Conservation (phyloP, 2,888 invertebrate species). For the Thera britannica region DNA sequence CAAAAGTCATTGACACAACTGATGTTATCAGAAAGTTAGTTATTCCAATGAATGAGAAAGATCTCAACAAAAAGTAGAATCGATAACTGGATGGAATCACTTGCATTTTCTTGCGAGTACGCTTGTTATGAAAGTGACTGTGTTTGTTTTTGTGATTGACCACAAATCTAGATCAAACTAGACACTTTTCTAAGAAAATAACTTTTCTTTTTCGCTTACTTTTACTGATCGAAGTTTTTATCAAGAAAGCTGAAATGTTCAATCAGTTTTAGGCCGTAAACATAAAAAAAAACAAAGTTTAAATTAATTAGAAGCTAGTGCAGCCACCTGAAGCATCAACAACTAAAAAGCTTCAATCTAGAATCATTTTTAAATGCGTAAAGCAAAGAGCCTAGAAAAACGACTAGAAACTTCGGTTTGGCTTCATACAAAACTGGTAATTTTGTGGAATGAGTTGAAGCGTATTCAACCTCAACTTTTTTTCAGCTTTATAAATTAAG, state of each 20-base stretch:
- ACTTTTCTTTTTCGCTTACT: slow-evolving; percentile 26
- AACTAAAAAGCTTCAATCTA: no score
- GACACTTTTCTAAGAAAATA: slow-evolving; percentile 21
- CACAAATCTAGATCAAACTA: slow-evolving; percentile 23
- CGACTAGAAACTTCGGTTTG: no score
- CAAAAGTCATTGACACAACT: background rate
- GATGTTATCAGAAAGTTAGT: background rate
- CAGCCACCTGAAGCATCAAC: background rate
- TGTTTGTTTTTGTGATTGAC: slow-evolving; percentile 24
- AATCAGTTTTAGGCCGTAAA: background rate
- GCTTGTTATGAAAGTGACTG: slow-evolving; percentile 35
- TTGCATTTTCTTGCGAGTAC: slow-evolving; percentile 36
- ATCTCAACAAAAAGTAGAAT: slow-evolving; percentile 27
- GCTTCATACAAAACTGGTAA: no score
- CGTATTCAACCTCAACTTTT: no score
- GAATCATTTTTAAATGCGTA: no score
- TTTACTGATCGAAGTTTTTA: slow-evolving; percentile 2
- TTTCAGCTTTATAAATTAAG: no score
- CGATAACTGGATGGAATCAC: slow-evolving; percentile 30
- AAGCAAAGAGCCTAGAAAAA: no score
- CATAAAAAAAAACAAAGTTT: background rate
- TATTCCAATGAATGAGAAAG: slow-evolving; percentile 21
- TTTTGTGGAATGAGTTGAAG: no score
- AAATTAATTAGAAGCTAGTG: background rate
- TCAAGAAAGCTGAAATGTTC: no score